These are phyloP conservation scores for Prinia subflava DNA, from an alignment of 2,113 vertebrate genomes.

Conservation along the genomic window DNA sequence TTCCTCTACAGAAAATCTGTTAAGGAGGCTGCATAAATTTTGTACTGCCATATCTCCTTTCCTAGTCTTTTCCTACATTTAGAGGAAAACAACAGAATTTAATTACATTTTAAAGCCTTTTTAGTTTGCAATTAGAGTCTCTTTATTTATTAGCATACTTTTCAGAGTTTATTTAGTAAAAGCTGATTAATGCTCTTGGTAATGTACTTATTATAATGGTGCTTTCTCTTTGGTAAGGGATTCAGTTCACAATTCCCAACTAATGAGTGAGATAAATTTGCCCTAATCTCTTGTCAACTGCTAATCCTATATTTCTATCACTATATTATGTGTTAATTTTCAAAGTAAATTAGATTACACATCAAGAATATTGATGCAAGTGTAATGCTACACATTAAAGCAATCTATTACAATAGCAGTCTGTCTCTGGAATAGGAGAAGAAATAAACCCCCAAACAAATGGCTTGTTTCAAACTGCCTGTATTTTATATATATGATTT, in stretches of 20 bases:
- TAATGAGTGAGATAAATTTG: background rate
- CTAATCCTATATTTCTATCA: constrained; percentile 17
- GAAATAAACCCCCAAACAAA: background rate
- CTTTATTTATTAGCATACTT: background rate
- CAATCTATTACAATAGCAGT: background rate
- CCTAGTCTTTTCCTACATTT: background rate
- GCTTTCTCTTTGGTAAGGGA: background rate
- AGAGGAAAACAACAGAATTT: background rate
- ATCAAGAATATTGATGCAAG: background rate
- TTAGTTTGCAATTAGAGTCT: background rate
- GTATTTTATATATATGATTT: background rate
- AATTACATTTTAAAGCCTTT: background rate
- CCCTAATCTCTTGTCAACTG: constrained; percentile 3
- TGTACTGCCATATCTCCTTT: background rate
- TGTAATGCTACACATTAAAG: background rate
- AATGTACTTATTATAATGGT: background rate
- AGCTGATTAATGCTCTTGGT: background rate
- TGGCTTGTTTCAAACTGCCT: background rate
- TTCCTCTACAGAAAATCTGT: background rate
- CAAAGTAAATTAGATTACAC: background rate
- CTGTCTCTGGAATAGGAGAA: background rate
- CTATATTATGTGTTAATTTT: background rate
- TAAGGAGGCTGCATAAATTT: background rate
- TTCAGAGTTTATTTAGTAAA: background rate
- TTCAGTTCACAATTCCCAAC: background rate